Base-by-base conservation (phyloP, 2,113 vertebrate species). In the Leptobrachium leishanense region DNA sequence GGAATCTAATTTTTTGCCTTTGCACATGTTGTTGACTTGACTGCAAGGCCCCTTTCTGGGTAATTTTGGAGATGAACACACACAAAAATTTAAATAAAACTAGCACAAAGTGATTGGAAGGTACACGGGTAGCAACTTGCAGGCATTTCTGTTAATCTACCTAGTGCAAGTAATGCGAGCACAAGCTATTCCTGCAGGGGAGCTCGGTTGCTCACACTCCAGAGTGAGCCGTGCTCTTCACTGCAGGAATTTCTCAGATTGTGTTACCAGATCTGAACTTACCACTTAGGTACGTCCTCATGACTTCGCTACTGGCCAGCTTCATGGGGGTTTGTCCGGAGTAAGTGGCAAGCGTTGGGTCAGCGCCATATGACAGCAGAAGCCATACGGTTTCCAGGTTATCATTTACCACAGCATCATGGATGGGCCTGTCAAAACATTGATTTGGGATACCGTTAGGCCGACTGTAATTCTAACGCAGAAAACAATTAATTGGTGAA, bases 361-460 rank as follows among this genome's bases (percentile, higher is more conserved):
- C 98, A 0, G 98, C 98, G 1, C 98, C 97, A 64, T 99, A 98
- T 82, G 96, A 97, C 68, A 99, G 94, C 65, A 99, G 91, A 84
- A 99, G 88, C 96, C 97, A 97, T 79, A 98, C 95, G 43, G 95
- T 96, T n/a, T 96, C 93, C 72, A 99, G 87, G 90, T 98, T 98
- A 88, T 99, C 98, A 0, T 96, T 97, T 0, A 95, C 97, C 63
- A 98, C 98, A 0, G 98, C 98, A 1, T 99, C 97, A 0, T 99
- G 97, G 86, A 99, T 95, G 2, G 98, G 98, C 77, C 98, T 99
- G 72, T 74, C 3, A 59, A 15, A 59, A 2, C 4, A 59, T 59
- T 2, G 4, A 59, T 59, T 3, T 12, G 11, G 10, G 3, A 31
- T 31, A 31, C 20, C 20, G 20, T 31, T 31, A 31, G 20, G 20